These are phyloP conservation scores for Acrobasis consociella DNA, from an alignment of 2,888 invertebrate species.

Conservation along the genomic window DNA sequence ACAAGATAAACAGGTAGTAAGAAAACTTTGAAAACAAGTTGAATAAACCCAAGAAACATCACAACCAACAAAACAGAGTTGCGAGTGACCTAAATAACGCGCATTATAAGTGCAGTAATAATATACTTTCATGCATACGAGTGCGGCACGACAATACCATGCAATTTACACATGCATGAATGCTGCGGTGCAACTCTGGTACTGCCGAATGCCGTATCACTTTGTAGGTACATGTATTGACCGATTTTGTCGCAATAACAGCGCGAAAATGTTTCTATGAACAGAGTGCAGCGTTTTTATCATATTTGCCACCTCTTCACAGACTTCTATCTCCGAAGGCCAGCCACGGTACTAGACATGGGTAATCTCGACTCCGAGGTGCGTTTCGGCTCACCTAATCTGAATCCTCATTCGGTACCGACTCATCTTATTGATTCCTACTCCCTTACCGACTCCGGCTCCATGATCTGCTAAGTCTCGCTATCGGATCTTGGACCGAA, in stretches of 20 bases:
- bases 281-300: constrained; percentile 29
- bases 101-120: constrained; percentile 67
- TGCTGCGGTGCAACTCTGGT: neutral
- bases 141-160: constrained; percentile 40
- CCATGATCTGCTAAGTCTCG: too few species aligned
- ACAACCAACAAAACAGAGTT: constrained; percentile 59
- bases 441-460: too few species aligned
- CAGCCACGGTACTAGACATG: too few species aligned
- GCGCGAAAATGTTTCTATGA: constrained; percentile 1
- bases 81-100: constrained; percentile 69
- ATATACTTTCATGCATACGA: constrained; percentile 67
- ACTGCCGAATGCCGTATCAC: neutral
- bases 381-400: too few species aligned
- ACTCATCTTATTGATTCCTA: too few species aligned
- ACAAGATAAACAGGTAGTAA: neutral
- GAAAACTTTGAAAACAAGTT: neutral
- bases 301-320: constrained; percentile 57
- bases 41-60: constrained; percentile 34
- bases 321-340: constrained; percentile 63
- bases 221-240: neutral
- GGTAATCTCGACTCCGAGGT: too few species aligned
- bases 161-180: constrained; percentile 32
- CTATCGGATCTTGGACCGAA: too few species aligned
- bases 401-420: too few species aligned
- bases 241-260: neutral